These are phyloP conservation scores for Lycodopsis pacificus DNA, from an alignment of 2,797 vertebrate genomes.

Conservation along the genomic window DNA sequence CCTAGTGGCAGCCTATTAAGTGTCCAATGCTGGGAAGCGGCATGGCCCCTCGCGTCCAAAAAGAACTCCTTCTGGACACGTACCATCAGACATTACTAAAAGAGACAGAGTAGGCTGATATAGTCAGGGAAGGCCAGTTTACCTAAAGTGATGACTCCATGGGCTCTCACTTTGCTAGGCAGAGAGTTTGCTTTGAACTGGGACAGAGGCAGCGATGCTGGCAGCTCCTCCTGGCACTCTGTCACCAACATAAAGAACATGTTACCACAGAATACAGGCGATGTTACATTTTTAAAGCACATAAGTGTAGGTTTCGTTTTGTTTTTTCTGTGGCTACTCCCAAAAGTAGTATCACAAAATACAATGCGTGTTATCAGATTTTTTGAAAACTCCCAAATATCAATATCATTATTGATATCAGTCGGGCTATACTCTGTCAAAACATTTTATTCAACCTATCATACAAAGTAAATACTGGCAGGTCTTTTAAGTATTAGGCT, in stretches of 20 bases:
- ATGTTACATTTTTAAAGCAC: neutral
- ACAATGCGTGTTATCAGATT: neutral
- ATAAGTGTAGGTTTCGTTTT: neutral
- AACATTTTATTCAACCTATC: too few relatives aligned
- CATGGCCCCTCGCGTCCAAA: neutral
- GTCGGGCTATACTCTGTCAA: neutral
- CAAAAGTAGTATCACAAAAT: too few relatives aligned
- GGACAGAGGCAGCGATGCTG: conserved; percentile 82
- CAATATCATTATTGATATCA: neutral
- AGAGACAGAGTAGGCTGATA: neutral
- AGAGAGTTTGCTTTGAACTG: conserved; percentile 87
- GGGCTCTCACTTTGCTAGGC: conserved; percentile 89
- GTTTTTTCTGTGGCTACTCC: too few relatives aligned
- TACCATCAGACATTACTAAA: neutral
- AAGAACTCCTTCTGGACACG: neutral
- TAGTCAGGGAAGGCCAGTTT: neutral
- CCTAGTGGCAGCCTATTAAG: neutral
- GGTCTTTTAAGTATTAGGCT: too few relatives aligned
- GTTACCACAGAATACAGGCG: neutral
- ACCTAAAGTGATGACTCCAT: conserved; percentile 94
- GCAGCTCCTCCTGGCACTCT: conserved; percentile 67
- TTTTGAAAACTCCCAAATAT: neutral
- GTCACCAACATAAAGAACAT: conserved; percentile 32
- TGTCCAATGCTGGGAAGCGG: neutral
- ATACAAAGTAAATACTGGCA: too few relatives aligned